These are phyloP conservation scores for Pristionchus entomophagus DNA, from an alignment of 2,888 invertebrate genomes.

Conservation along the genomic window DNA sequence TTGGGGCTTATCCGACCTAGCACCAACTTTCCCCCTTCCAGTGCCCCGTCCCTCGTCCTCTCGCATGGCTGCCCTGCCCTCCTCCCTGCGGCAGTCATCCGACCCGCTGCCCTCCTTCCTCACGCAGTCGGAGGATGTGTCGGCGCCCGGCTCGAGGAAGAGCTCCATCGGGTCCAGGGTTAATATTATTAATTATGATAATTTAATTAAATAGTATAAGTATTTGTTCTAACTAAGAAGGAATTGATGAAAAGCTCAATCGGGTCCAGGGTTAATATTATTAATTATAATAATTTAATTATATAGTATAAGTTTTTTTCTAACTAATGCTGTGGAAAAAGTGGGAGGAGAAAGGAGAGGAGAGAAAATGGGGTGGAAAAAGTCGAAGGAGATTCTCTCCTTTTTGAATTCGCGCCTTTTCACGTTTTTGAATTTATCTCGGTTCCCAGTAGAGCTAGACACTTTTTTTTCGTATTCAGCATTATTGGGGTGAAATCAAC, in stretches of 20 bases:
- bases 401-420: too few species aligned
- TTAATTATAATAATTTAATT: background rate
- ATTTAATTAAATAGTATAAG: background rate
- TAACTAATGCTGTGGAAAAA: background rate
- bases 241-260: conserved; percentile 41
- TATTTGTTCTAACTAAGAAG: background rate
- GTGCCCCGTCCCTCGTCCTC: too few species aligned
- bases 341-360: too few species aligned
- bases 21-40: too few species aligned
- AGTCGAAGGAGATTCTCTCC: too few species aligned
- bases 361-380: too few species aligned
- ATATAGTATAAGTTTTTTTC: background rate
- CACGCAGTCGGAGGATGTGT: background rate
- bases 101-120: background rate
- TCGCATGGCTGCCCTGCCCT: too few species aligned
- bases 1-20: too few species aligned
- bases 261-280: conserved; percentile 16
- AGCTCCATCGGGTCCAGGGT: conserved; percentile 47
- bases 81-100: too few species aligned
- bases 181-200: background rate
- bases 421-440: too few species aligned
- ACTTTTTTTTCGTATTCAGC: background rate
- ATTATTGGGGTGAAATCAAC: background rate
- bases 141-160: conserved; percentile 29
- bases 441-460: too few species aligned